phyloP scores from a whole-genome alignment of 2,888 invertebrate genomes.

The Trisateles emortualis region DNA sequence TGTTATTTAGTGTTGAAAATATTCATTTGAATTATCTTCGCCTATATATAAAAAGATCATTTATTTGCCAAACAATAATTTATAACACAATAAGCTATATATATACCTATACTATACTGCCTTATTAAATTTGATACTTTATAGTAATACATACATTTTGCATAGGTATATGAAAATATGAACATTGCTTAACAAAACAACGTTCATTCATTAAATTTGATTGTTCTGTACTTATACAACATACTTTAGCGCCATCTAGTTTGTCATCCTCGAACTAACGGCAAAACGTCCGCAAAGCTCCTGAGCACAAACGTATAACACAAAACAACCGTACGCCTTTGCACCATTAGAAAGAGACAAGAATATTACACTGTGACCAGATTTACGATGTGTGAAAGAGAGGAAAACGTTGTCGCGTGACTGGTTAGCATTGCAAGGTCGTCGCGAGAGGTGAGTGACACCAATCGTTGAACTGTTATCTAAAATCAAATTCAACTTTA shows the following conservation, averaged over 20 bases:
- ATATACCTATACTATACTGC: too few species aligned
- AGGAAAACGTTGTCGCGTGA: conserved; percentile 67
- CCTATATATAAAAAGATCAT: too few species aligned
- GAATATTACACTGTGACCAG: conserved; percentile 38
- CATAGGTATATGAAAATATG: too few species aligned
- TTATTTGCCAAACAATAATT: too few species aligned
- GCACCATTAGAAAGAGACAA: conserved; percentile 57
- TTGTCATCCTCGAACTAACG: conserved; percentile 33
- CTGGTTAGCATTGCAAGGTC: conserved; percentile 87
- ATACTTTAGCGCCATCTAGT: conserved; percentile 49
- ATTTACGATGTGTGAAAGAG: conserved; percentile 51
- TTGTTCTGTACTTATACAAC: neutral
- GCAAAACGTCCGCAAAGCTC: conserved; percentile 55
- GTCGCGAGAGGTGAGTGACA: conserved; percentile 80
- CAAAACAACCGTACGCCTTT: conserved; percentile 56
- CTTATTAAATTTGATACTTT: too few species aligned
- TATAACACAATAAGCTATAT: too few species aligned
- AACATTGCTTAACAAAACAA: neutral
- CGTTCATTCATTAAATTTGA: neutral
- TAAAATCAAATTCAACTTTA: conserved; percentile 32
- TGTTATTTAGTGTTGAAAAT: too few species aligned
- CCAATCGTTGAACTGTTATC: conserved; percentile 36
- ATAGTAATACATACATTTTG: too few species aligned
- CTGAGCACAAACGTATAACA: conserved; percentile 44
- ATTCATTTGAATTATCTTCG: too few species aligned